These are phyloP conservation scores for Drosophila ercepeae DNA, from an alignment of 1,140 invertebrate genomes.

Conservation along the genomic window DNA sequence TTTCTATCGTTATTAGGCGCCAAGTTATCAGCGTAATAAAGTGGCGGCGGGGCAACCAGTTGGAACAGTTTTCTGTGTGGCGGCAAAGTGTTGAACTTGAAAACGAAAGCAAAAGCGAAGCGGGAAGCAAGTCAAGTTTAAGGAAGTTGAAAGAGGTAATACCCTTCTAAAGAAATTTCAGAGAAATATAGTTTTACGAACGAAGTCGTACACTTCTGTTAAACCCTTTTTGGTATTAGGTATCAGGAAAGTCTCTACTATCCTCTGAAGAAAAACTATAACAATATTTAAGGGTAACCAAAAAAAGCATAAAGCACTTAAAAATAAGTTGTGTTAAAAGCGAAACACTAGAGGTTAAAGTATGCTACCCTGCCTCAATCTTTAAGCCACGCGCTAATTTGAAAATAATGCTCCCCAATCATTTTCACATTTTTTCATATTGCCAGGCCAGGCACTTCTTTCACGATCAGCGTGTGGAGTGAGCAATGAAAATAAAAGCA, in stretches of 20 bases:
- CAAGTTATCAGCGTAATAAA: conserved; percentile 71
- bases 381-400: conserved; percentile 75
- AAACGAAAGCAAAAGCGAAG: conserved; percentile 69
- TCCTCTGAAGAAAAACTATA: no score
- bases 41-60: conserved; percentile 64
- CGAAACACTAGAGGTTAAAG: no score
- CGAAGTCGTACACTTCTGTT: no score
- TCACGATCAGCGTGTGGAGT: conserved; percentile 35
- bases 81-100: conserved; percentile 77
- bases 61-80: conserved; percentile 67
- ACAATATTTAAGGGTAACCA: no score
- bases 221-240: not conserved
- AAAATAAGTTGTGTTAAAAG: no score
- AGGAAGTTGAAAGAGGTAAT: conserved; percentile 31
- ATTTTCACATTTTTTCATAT: conserved; percentile 66
- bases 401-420: conserved; percentile 80
- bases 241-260: no score
- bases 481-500: conserved; percentile 31
- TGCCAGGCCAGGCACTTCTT: conserved; percentile 23
- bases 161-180: conserved; percentile 10
- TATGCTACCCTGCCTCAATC: conserved; percentile 26
- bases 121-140: conserved; percentile 23
- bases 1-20: conserved; percentile 35
- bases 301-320: conserved; percentile 25
- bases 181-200: no score